phyloP scores from a whole-genome alignment of 2,797 vertebrate species.

The Jordanella pulchra region DNA sequence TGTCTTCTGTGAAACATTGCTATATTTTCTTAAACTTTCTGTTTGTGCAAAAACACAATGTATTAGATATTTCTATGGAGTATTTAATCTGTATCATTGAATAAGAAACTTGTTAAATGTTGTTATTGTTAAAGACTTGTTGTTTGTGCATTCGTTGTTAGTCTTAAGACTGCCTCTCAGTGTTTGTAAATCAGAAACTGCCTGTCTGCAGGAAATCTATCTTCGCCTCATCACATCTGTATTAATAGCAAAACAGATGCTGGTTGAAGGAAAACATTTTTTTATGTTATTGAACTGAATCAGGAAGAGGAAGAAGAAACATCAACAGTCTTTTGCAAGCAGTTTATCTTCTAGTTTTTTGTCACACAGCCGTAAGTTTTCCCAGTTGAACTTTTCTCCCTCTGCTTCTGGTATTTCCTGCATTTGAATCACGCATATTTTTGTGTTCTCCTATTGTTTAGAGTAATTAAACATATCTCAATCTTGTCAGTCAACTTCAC shows the following conservation, averaged over 20 bases:
- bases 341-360: conserved; percentile 3
- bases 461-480: neutral
- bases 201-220: neutral
- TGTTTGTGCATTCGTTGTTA: neutral
- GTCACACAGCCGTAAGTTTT: neutral
- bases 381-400: neutral
- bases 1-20: neutral
- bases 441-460: conserved; percentile 19
- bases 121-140: neutral
- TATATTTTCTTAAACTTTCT: neutral
- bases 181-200: neutral
- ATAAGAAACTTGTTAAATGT: neutral
- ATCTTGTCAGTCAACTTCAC: conserved; percentile 15
- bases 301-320: conserved; percentile 14
- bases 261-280: neutral
- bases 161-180: neutral
- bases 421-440: neutral
- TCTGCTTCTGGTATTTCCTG: neutral
- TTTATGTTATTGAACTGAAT: neutral
- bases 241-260: neutral
- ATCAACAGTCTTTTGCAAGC: neutral
- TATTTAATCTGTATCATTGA: neutral
- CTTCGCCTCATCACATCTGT: neutral
- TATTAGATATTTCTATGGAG: neutral
- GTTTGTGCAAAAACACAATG: neutral